Conservation (phyloP, 2,888 invertebrate genomes). For the Sphaeridia pumilis region DNA sequence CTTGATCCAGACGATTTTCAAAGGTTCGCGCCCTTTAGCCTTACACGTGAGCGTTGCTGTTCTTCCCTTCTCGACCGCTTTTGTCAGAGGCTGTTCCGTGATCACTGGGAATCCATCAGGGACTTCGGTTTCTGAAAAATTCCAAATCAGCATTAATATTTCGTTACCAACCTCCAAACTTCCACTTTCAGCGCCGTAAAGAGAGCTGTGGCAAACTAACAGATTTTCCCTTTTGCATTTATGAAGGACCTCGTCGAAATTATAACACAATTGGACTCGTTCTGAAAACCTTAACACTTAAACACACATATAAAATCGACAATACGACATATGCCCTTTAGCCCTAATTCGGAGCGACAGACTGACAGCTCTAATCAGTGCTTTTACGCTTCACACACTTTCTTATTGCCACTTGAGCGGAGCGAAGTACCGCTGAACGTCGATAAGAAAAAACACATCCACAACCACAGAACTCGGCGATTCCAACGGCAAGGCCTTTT, state of each 20-base stretch:
- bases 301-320: no score
- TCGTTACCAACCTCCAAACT: no score
- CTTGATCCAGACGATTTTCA: constrained; percentile 78
- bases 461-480: no score
- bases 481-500: no score
- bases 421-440: not conserved
- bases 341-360: constrained; percentile 21
- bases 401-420: not conserved
- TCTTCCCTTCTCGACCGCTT: constrained; percentile 92
- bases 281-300: no score
- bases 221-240: no score
- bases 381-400: not conserved
- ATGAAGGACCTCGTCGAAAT: no score
- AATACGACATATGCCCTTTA: no score
- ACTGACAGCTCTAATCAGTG: constrained; percentile 26
- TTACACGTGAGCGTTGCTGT: constrained; percentile 79
- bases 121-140: constrained; percentile 60
- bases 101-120: constrained; percentile 88
- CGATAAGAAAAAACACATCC: not conserved
- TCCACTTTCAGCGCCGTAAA: no score
- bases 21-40: constrained; percentile 67
- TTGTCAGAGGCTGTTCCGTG: constrained; percentile 72
- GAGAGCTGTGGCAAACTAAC: no score
- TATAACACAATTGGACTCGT: no score
- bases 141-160: constrained; percentile 36